Evolutionary conservation across 2,888 invertebrate species (phyloP).

Genomic region (Gymnocheta viridis): DNA sequence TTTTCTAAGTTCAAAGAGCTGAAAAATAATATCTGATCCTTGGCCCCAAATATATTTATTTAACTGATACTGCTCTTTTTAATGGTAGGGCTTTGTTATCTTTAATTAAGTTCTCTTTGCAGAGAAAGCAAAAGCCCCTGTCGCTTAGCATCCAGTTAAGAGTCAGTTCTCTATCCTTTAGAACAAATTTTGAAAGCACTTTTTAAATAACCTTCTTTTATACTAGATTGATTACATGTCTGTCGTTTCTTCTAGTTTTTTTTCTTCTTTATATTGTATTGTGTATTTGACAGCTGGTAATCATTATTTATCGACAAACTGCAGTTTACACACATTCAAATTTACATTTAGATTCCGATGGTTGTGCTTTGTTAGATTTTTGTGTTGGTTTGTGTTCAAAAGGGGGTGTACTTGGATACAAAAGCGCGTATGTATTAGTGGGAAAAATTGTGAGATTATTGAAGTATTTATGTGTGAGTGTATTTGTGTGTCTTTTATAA

Average conservation of each 20-base stretch:
- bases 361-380: background rate
- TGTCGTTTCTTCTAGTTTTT: background rate
- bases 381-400: background rate
- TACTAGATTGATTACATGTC: background rate
- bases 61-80: no score
- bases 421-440: background rate
- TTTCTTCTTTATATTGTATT: slow-evolving; percentile 1
- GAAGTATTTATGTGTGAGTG: background rate
- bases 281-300: slow-evolving; percentile 65
- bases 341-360: background rate
- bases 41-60: no score
- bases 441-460: background rate
- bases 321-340: slow-evolving; percentile 43
- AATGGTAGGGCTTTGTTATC: no score
- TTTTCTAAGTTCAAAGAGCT: no score
- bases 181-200: background rate
- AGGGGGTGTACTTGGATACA: background rate
- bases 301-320: slow-evolving; percentile 66
- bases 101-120: no score
- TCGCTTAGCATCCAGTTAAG: no score
- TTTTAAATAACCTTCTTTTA: background rate
- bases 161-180: no score
- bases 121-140: no score
- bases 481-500: slow-evolving; percentile 3
- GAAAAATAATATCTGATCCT: no score